These are phyloP conservation scores for Hirtodrosophila histrioides DNA, from an alignment of 2,888 invertebrate species.

Conservation along the genomic window DNA sequence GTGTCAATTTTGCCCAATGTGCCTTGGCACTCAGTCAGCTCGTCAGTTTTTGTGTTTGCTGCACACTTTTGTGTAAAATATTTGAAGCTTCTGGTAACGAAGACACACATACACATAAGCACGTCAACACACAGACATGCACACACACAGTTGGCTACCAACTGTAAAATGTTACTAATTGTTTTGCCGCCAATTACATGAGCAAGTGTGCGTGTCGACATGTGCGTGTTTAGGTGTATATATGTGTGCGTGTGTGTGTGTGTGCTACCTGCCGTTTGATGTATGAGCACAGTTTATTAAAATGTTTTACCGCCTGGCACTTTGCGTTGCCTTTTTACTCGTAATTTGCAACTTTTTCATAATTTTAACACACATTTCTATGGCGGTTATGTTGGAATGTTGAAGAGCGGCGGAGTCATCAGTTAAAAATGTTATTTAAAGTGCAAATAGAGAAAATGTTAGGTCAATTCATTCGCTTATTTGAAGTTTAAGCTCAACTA, in stretches of 20 bases:
- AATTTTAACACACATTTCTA: constrained; percentile 47
- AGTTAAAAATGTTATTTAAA: constrained; percentile 12
- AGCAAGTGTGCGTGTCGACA: constrained; percentile 48
- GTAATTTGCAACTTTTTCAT: constrained; percentile 51
- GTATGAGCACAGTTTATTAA: constrained; percentile 67
- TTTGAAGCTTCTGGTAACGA: constrained; percentile 37
- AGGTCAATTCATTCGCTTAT: not conserved
- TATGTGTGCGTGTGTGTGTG: constrained; percentile 19
- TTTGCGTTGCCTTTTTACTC: constrained; percentile 35
- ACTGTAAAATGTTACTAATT: constrained; percentile 73
- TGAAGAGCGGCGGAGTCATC: not conserved
- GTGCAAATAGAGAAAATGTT: not conserved
- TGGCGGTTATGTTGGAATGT: constrained; percentile 19
- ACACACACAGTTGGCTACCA: constrained; percentile 22
- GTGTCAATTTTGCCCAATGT: too few species aligned
- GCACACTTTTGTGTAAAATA: constrained; percentile 54
- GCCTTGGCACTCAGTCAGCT: constrained; percentile 56
- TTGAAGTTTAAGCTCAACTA: too few species aligned
- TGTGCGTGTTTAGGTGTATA: constrained; percentile 3
- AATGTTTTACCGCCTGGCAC: constrained; percentile 57
- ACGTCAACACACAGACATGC: constrained; percentile 5
- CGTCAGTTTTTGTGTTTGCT: constrained; percentile 62
- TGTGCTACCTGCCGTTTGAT: constrained; percentile 50
- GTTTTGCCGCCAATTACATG: constrained; percentile 77
- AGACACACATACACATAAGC: constrained; percentile 2